phyloP scores from a whole-genome alignment of 2,888 invertebrate species.

The Epistrophe eligans region DNA sequence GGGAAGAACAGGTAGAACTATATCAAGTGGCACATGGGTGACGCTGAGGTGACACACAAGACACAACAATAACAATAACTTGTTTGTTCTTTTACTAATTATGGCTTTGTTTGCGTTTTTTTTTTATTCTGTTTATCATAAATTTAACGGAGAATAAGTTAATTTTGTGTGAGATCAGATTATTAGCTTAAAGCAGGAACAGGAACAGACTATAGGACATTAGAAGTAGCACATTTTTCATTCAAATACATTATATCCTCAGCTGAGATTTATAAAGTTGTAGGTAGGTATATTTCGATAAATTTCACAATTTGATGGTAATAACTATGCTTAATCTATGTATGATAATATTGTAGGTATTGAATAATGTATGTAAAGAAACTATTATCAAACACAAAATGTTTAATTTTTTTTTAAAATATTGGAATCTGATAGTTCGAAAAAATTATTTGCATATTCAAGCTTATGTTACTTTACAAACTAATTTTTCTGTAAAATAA shows the following conservation, averaged over 20 bases:
- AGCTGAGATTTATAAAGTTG: no score
- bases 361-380: no score
- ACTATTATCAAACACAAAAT: no score
- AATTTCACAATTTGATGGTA: no score
- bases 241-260: not conserved
- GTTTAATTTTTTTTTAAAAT: no score
- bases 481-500: no score
- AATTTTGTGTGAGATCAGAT: constrained; percentile 50
- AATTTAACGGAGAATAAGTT: constrained; percentile 45
- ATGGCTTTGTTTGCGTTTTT: constrained; percentile 47
- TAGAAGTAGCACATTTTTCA: constrained; percentile 11
- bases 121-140: constrained; percentile 30
- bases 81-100: constrained; percentile 60
- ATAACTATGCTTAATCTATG: no score
- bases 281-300: no score
- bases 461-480: no score
- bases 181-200: not conserved
- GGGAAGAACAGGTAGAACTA: constrained; percentile 50
- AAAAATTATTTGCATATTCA: no score
- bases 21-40: constrained; percentile 69
- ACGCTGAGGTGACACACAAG: constrained; percentile 45
- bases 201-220: constrained; percentile 8
- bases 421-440: no score
- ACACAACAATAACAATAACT: constrained; percentile 66
- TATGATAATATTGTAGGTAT: no score